Evolutionary conservation across 2,888 invertebrate species (phyloP), one percentile per base, ranked within the genome.

Genomic region (Eurytoma californica): DNA sequence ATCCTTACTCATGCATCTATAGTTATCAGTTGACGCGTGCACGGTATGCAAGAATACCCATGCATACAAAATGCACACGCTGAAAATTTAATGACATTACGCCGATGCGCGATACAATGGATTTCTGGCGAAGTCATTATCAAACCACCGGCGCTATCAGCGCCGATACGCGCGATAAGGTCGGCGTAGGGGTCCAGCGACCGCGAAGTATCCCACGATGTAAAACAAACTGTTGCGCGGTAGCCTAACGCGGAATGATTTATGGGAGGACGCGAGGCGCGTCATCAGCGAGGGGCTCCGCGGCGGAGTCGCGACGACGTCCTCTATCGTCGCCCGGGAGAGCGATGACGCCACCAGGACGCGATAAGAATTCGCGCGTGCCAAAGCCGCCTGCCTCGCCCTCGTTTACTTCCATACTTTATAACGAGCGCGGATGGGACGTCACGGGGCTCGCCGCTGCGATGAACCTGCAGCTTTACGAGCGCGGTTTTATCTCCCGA

Each of bases 211-310:
- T n/a, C n/a, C 74, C 65, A 69, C 63, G 73, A 77, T 80, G 72
- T 80, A 80, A 81, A 77, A 61, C 74, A 81, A 77, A 81, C 81
- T 77, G 80, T 80, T 81, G 77, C 72, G 63, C 74, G 68, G 77
- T 82, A 80, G 77, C 68, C 49, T 69, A 63, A 49, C 67, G 24
- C 13, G 51, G 7, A 68, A 75, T 80, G 80, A 82, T 82, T 82
- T 80, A 82, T 80, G 76, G 30, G 9, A 20, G 57, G n/a, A 49
- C 61, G 65, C 28, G 47, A 70, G 66, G 55, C 72, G 72, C 49
- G 76, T 72, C 76, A 75, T 76, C 68, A 57, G 16, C 7, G 49
- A 66, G 57, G 57, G 47, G 47, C 66, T 66, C 65, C 57, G 20
- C 60, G 58, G 39, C 39, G 47, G 16, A 53, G 53, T 24, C 14